These are phyloP conservation scores for Vireo altiloquus DNA, from an alignment of 2,113 vertebrate species.

Conservation along the genomic window DNA sequence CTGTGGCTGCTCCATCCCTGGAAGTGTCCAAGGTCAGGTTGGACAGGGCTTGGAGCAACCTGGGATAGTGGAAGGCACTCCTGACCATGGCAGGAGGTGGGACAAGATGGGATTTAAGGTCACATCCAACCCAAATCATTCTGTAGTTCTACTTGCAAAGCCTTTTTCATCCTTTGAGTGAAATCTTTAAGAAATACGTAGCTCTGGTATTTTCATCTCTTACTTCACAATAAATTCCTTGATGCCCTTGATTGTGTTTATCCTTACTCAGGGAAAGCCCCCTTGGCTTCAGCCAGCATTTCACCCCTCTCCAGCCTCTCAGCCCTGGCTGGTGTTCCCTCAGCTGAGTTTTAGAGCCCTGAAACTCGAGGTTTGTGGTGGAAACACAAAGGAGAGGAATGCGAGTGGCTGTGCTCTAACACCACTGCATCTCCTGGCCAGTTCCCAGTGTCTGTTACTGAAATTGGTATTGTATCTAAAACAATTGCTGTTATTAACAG, in stretches of 20 bases:
- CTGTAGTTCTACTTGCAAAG: neutral
- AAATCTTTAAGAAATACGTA: neutral
- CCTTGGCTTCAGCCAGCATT: neutral
- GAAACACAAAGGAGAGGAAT: neutral
- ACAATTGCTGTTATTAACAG: slow-evolving; percentile 80
- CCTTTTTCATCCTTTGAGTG: neutral
- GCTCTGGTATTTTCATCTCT: neutral
- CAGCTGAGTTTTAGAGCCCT: neutral
- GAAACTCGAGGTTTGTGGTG: neutral
- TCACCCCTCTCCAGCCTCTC: neutral
- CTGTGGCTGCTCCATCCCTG: neutral
- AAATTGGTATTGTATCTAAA: slow-evolving; percentile 77
- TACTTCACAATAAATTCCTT: neutral
- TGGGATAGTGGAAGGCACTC: neutral
- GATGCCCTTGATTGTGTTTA: neutral
- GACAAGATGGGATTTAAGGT: neutral
- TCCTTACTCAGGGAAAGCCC: neutral
- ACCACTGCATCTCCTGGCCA: slow-evolving; percentile 16
- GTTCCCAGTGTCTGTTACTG: slow-evolving; percentile 64
- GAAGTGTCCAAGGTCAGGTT: neutral
- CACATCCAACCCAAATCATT: neutral
- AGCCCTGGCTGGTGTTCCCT: neutral
- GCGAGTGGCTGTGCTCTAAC: neutral
- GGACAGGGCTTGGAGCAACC: neutral
- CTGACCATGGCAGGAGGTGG: neutral